These are phyloP conservation scores for Sapayoa aenigma DNA, from an alignment of 2,113 vertebrate species.

Conservation along the genomic window DNA sequence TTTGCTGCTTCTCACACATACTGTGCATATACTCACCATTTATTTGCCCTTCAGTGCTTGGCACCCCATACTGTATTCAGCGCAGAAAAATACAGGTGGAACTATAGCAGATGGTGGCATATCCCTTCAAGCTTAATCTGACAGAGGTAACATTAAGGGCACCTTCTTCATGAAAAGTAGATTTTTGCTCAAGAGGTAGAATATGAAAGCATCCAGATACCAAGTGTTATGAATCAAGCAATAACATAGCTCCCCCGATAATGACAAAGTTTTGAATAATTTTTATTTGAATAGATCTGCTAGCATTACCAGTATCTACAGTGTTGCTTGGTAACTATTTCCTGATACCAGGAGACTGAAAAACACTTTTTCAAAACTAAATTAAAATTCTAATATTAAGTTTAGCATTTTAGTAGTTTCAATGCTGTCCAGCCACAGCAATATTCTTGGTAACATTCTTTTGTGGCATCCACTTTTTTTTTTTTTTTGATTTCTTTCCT, in stretches of 20 bases:
- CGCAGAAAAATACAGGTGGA: not conserved
- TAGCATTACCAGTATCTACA: not conserved
- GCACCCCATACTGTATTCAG: not conserved
- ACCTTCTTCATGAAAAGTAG: not conserved
- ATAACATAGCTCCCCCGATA: not conserved
- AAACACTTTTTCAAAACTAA: constrained; percentile 22
- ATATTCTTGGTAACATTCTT: not conserved
- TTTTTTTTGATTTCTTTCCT: not conserved
- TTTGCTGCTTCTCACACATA: not conserved
- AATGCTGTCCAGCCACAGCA: not conserved
- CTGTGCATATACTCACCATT: not conserved
- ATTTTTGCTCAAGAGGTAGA: not conserved
- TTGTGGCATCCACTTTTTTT: not conserved
- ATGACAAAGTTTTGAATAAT: not conserved
- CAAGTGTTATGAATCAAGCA: not conserved
- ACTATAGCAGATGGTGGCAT: not conserved
- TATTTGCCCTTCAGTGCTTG: not conserved
- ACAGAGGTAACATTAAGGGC: not conserved
- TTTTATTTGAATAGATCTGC: constrained; percentile 9
- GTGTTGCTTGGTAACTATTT: constrained; percentile 54
- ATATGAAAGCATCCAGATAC: not conserved
- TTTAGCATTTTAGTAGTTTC: not conserved
- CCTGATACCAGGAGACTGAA: not conserved
- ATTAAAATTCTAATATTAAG: not conserved
- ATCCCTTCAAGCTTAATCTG: not conserved